phyloP scores from a whole-genome alignment of 2,113 vertebrate genomes.

The Lontra canadensis region DNA sequence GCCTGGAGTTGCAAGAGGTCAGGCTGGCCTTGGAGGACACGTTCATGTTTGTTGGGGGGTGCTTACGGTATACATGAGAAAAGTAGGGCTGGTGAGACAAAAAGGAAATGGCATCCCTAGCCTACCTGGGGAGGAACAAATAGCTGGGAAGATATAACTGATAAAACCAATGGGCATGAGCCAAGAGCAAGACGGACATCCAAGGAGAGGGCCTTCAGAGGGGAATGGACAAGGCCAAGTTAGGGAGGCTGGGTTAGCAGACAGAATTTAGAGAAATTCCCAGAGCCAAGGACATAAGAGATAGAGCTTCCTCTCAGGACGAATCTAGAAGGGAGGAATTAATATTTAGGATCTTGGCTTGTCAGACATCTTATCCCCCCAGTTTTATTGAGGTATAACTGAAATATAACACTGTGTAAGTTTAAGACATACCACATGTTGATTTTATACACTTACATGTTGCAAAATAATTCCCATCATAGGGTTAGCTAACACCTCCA shows the following conservation, averaged over 20 bases:
- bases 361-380: neutral
- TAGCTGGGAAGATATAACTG: neutral
- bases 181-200: neutral
- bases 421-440: neutral
- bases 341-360: neutral
- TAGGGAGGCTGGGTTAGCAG: neutral
- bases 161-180: neutral
- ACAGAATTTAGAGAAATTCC: neutral
- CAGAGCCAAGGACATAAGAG: rapidly evolving
- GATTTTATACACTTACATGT: neutral
- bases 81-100: neutral
- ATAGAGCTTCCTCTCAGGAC: neutral
- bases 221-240: neutral
- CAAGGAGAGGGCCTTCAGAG: neutral
- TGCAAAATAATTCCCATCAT: neutral
- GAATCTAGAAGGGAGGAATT: neutral
- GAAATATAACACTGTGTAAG: neutral
- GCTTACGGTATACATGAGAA: neutral
- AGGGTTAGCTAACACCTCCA: neutral
- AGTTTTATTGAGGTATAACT: neutral
- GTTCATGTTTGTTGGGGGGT: neutral
- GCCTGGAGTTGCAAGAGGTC: neutral
- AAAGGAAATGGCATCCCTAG: neutral
- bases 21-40: neutral
- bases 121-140: neutral